These are phyloP conservation scores for Acanthosepion lycidas DNA, from an alignment of 2,888 invertebrate species.

Conservation along the genomic window DNA sequence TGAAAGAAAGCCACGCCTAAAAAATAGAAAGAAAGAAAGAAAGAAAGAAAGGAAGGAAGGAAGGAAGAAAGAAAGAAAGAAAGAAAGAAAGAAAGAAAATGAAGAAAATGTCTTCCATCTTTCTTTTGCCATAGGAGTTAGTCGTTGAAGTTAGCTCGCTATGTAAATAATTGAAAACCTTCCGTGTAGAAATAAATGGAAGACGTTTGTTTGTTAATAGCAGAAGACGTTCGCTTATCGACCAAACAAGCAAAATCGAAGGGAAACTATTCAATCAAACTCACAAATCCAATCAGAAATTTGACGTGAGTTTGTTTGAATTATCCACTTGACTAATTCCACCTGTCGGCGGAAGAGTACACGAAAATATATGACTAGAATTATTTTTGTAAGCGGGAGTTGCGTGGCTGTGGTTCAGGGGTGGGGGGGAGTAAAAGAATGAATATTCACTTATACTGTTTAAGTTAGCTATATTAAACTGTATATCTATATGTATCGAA, in stretches of 20 bases:
- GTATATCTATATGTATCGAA: too few relatives aligned
- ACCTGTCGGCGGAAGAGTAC: background rate
- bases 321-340: slow-evolving; percentile 33
- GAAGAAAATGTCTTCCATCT: background rate
- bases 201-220: slow-evolving; percentile 18
- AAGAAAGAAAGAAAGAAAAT: too few relatives aligned
- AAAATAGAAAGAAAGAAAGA: too few relatives aligned
- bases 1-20: too few relatives aligned
- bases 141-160: background rate
- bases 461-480: background rate
- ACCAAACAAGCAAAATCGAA: background rate
- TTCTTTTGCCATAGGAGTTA: background rate
- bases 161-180: background rate
- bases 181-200: background rate
- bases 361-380: background rate
- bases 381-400: background rate
- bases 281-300: slow-evolving; percentile 22
- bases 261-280: slow-evolving; percentile 18
- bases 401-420: background rate
- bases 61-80: too few relatives aligned
- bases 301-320: slow-evolving; percentile 21
- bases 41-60: too few relatives aligned
- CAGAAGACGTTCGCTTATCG: background rate
- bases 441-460: background rate
- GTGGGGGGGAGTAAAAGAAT: background rate